Evolutionary conservation across 2,113 vertebrate genomes (phyloP).

Genomic region (Podocnemis expansa): DNA sequence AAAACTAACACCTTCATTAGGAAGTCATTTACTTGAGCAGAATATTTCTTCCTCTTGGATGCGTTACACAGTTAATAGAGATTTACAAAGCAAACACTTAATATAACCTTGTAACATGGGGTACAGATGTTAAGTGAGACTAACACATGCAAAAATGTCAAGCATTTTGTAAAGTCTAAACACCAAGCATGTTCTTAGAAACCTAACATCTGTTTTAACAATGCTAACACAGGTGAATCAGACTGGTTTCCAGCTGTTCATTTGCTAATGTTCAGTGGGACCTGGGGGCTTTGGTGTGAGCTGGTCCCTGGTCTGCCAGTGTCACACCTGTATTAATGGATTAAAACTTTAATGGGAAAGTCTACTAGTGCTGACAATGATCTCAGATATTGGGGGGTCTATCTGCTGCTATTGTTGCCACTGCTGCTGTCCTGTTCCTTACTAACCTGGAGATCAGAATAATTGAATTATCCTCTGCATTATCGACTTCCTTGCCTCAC

Average conservation of each 20-base stretch:
- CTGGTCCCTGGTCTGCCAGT: background rate
- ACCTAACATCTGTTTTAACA: background rate
- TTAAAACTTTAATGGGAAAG: background rate
- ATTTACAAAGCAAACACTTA: background rate
- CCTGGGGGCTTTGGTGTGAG: too few species aligned
- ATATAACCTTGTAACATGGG: background rate
- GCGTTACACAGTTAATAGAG: background rate
- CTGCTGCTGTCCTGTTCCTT: fast-evolving
- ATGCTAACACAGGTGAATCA: background rate
- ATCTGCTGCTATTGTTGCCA: background rate
- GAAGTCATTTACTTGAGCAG: background rate
- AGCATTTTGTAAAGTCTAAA: background rate
- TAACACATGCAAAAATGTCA: background rate
- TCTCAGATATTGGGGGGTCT: background rate
- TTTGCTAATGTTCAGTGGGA: background rate
- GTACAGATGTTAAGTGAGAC: background rate
- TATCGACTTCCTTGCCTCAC: background rate
- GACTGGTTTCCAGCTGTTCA: background rate
- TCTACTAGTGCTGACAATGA: background rate
- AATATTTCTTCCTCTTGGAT: background rate
- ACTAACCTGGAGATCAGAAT: background rate
- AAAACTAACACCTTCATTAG: background rate
- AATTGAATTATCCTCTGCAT: background rate
- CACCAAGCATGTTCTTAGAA: background rate
- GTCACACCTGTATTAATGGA: background rate